Base-by-base conservation (phyloP, 2,888 invertebrate species). In the Cinara cedri region DNA sequence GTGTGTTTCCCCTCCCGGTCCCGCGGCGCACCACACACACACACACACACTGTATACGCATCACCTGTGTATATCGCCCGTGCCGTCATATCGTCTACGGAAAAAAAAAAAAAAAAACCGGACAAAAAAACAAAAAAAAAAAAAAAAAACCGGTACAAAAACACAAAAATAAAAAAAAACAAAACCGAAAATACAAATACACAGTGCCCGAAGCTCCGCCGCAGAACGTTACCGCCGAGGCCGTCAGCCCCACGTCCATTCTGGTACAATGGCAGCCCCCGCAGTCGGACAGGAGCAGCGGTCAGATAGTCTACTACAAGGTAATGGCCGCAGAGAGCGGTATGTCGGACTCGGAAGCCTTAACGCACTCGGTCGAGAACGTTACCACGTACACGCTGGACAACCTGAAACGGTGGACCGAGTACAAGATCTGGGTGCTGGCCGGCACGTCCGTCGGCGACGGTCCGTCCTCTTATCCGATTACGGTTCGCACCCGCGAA, bases 181-280 rank as follows among this genome's bases (percentile, higher is more conserved):
- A 34, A 34, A 34, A 34, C 3, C 34, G 6, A 34, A 34, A 34
- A 3, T 4, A 34, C 3, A 34, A 34, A 34, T 4, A 34, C 3
- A 85, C 89, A 98, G 98, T 96, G 89, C 98, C 98, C 86, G 95
- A 95, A 88, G 96, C 96, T 85, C 95, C 98, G 85, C 98, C 98
- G 85, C 92, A 92, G 90, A 95, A 96, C 89, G 95, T 98, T 87
- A 91, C 91, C 84, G 96, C 94, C 83, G 90, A 90, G 87, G 92
- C 97, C 84, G 90, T 92, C 86, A 94, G 94, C 87, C 94, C 97
- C 83, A 95, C 94, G 82, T 91, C 94, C 83, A 92, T 98, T 85
- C 90, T 92, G 84, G 93, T 98, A 84, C 90, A 90, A 84, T 98
- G 98, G 98, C 90, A 91, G 84, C 96, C 97, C 84, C 98, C 98